phyloP scores from a whole-genome alignment of 2,888 invertebrate genomes.

The Drosophila colorata region DNA sequence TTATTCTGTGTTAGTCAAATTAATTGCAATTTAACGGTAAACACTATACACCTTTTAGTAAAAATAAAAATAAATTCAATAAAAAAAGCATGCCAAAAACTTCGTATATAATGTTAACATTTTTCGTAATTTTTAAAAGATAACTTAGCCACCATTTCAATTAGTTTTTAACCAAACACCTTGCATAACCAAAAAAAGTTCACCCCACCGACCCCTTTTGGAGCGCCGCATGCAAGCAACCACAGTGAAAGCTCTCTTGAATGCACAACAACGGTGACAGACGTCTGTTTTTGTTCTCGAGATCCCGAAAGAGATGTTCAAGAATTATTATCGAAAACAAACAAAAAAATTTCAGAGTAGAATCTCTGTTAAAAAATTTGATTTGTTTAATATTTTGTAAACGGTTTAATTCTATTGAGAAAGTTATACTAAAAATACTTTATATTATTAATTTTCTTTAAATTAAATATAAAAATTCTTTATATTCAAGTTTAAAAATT shows the following conservation, averaged over 20 bases:
- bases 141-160: slow-evolving; percentile 28
- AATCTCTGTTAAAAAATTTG: no score
- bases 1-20: slow-evolving; percentile 67
- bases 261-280: neutral
- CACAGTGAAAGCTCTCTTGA: neutral
- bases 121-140: slow-evolving; percentile 21
- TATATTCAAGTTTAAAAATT: no score
- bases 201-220: slow-evolving; percentile 16
- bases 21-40: slow-evolving; percentile 60
- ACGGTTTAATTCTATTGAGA: no score
- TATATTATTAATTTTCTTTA: no score
- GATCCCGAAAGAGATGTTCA: no score
- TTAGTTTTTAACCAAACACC: slow-evolving; percentile 22
- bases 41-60: slow-evolving; percentile 49
- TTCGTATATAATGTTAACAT: slow-evolving; percentile 7
- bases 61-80: neutral
- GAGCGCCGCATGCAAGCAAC: slow-evolving; percentile 62
- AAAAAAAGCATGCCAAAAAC: slow-evolving; percentile 56
- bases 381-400: no score
- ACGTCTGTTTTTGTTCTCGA: neutral
- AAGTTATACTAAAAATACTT: no score
- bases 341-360: no score
- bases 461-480: no score
- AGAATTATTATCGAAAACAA: no score
- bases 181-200: slow-evolving; percentile 44